A percentile compares a stretch with the other conserved stretches of the same genome.
Evolutionary conservation across 2,888 invertebrate genomes (phyloP).

Genomic region (Chouioia cunea): DNA sequence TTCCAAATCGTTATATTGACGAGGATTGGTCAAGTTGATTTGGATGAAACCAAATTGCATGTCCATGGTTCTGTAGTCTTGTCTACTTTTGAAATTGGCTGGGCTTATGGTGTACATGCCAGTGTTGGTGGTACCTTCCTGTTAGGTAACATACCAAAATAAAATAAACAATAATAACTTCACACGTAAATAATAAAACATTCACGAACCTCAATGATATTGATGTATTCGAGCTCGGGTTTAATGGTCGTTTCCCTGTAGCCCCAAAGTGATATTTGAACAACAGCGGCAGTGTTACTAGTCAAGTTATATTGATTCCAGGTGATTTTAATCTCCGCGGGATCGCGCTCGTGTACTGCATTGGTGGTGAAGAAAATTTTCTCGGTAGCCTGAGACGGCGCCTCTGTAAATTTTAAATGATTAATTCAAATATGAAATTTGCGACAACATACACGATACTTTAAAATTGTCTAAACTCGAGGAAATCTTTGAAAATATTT

Average conservation of each 20-base stretch:
- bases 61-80: constrained; percentile 78
- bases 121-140: constrained; percentile 71
- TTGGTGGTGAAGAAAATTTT: constrained; percentile 85
- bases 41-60: constrained; percentile 89
- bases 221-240: constrained; percentile 87
- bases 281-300: constrained; percentile 79
- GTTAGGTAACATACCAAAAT: not conserved
- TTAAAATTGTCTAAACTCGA: no score
- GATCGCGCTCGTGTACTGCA: constrained; percentile 79
- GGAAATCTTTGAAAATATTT: no score
- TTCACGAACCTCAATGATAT: constrained; percentile 74
- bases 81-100: constrained; percentile 77
- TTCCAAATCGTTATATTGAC: constrained; percentile 74
- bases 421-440: not conserved
- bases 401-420: constrained; percentile 73
- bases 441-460: no score
- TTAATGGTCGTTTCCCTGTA: constrained; percentile 86
- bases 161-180: not conserved
- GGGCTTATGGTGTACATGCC: constrained; percentile 83
- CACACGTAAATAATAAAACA: constrained; percentile 54
- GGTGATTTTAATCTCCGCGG: constrained; percentile 81
- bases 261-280: constrained; percentile 89
- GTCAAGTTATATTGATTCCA: constrained; percentile 92
- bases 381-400: constrained; percentile 88
- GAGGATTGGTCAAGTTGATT: constrained; percentile 87